Evolutionary conservation across 1,140 invertebrate genomes (phyloP).

Genomic region (Gryllus bimaculatus): DNA sequence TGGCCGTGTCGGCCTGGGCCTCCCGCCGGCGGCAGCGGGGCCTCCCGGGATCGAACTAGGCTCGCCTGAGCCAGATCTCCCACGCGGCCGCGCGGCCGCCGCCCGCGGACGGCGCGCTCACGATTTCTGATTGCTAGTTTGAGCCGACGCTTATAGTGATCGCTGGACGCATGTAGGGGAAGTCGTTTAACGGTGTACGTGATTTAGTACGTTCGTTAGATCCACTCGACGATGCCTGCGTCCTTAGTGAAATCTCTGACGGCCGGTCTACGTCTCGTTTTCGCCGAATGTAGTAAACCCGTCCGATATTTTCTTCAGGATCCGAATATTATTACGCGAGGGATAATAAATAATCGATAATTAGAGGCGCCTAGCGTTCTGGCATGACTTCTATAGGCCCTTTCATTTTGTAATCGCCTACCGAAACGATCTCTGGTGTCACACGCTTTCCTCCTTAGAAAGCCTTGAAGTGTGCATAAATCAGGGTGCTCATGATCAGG

Average conservation of each 20-base stretch:
- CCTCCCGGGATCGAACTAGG: neutral
- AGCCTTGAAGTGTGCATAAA: neutral
- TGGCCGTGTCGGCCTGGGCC: too few relatives aligned
- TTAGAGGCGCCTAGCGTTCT: neutral
- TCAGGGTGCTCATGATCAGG: neutral
- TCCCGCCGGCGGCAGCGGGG: neutral
- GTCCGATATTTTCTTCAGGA: neutral
- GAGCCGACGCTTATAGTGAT: too few relatives aligned
- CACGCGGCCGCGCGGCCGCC: neutral
- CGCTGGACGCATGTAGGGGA: neutral
- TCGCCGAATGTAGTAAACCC: neutral
- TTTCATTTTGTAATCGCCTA: neutral
- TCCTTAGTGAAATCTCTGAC: neutral
- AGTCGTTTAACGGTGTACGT: neutral
- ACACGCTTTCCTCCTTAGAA: neutral
- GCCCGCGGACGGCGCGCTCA: too few relatives aligned
- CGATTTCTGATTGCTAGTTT: too few relatives aligned
- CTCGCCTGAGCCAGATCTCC: neutral
- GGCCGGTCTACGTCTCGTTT: neutral
- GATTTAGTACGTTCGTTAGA: slow-evolving; percentile 1
- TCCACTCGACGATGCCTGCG: neutral
- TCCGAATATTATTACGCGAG: neutral
- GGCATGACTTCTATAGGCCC: neutral
- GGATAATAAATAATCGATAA: neutral
- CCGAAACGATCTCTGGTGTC: neutral